These are phyloP conservation scores for Mustelus asterias DNA, from an alignment of 2,113 vertebrate species.

Conservation along the genomic window DNA sequence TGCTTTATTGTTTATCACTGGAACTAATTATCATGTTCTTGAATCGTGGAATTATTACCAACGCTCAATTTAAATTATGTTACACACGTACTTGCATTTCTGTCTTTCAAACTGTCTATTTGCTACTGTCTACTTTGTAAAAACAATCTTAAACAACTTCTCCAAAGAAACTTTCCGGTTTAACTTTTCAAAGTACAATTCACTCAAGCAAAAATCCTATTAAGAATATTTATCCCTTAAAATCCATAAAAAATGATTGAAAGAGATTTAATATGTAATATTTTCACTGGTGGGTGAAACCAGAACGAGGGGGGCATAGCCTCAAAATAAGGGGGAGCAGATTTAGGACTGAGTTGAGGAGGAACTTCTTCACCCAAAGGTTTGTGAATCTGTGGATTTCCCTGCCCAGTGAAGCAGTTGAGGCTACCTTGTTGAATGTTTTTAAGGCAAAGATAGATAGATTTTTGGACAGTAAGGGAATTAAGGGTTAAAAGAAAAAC, in stretches of 20 bases:
- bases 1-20: slow-evolving; percentile 15
- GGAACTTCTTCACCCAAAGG: too few relatives aligned
- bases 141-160: neutral
- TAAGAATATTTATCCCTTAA: neutral
- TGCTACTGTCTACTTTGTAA: neutral
- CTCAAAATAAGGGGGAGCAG: too few relatives aligned
- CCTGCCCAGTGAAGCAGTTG: too few relatives aligned
- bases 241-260: neutral
- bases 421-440: too few relatives aligned
- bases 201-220: neutral
- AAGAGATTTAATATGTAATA: neutral
- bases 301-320: too few relatives aligned
- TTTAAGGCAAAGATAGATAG: too few relatives aligned
- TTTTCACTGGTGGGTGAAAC: neutral
- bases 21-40: slow-evolving; percentile 13
- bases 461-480: too few relatives aligned
- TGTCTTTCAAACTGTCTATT: neutral
- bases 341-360: too few relatives aligned
- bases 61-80: slow-evolving; percentile 1
- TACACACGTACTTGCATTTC: neutral
- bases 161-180: neutral
- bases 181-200: too few relatives aligned
- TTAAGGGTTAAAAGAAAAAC: neutral
- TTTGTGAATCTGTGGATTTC: too few relatives aligned
- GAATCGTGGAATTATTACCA: neutral